Evolutionary conservation across 1,140 invertebrate species (phyloP), one percentile per base, ranked within the genome.

Genomic region (Drosophila nasuta): DNA sequence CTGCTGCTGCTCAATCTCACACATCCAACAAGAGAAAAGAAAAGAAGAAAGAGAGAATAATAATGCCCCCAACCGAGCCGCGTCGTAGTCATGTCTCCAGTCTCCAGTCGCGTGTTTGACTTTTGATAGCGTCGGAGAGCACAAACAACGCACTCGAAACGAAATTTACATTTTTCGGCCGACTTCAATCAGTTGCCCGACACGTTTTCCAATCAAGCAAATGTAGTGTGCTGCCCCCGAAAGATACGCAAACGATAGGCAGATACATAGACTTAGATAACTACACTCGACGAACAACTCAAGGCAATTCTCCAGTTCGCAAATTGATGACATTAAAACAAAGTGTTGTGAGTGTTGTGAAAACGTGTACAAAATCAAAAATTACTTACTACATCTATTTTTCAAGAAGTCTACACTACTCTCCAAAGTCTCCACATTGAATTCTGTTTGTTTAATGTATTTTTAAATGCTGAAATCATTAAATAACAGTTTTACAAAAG

Each of bases 131-230:
- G 35, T 51, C 17, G 38, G 38, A 38, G 10, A 8, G 43, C 51
- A 64, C 25, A 52, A 7, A 59, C 10, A 41, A 33, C 41, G 20
- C 49, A 52, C 25, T 52, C 30, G 49, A 52, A 48, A 54, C 20
- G 30, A 72, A 75, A 75, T 71, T 81, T 78, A 67, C 62, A 72
- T 79, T 54, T 74, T 81, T 85, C 82, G 82, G 83, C 57, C 41
- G 75, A 87, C 82, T 77, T 87, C 83, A 88, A 83, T 77, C 62
- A 49, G 30, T 13, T 59, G 48, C 43, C 20, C 57, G 20, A 78
- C 69, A 66, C 59, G 70, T 66, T 69, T 77, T 88, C 38, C 83
- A 87, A 87, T 87, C 80, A 87, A 79, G 28, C 59, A 46, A 68
- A 67, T 77, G 83, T 82, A 69, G 54, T 33, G 33, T 33, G 33